Conservation (phyloP, 35 echinoderm and acorn worm genomes). For the Chiridota heheva region DNA sequence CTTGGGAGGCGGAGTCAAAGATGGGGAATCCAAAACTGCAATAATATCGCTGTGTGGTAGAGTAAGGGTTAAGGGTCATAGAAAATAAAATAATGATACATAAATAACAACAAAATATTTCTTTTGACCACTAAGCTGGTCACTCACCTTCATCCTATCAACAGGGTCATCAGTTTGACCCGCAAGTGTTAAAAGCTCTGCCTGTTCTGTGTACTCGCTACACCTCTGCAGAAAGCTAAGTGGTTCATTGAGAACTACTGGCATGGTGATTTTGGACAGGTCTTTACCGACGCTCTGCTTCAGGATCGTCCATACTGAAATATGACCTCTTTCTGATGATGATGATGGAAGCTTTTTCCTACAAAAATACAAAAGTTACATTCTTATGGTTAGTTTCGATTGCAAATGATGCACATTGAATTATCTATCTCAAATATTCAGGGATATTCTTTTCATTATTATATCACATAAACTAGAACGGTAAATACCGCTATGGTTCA, state of each 20-base stretch:
- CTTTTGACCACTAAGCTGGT: no score
- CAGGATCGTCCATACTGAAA: slow-evolving; percentile 89
- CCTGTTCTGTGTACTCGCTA: slow-evolving; percentile 92
- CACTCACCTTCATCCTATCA: slow-evolving; percentile 87
- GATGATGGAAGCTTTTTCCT: slow-evolving; percentile 71
- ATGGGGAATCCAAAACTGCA: no score
- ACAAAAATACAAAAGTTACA: slow-evolving; percentile 6
- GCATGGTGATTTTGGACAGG: slow-evolving; percentile 96
- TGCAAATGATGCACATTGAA: neutral
- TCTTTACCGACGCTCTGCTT: slow-evolving; percentile 99
- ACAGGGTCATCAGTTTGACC: slow-evolving; percentile 72
- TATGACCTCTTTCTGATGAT: slow-evolving; percentile 73
- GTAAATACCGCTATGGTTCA: no score
- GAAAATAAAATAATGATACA: no score
- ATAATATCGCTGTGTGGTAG: no score
- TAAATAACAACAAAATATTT: no score
- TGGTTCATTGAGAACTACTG: slow-evolving; percentile 95
- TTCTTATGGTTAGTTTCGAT: neutral
- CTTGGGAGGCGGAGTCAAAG: no score
- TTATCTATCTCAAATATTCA: neutral
- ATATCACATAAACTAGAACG: neutral
- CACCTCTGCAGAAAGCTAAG: slow-evolving; percentile 93
- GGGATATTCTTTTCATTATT: neutral
- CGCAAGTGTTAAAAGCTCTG: slow-evolving; percentile 75
- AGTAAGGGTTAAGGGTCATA: no score